Evolutionary conservation across 92 coral and sea anemone genomes (phyloP).

Genomic region (Meandrina meandrites): DNA sequence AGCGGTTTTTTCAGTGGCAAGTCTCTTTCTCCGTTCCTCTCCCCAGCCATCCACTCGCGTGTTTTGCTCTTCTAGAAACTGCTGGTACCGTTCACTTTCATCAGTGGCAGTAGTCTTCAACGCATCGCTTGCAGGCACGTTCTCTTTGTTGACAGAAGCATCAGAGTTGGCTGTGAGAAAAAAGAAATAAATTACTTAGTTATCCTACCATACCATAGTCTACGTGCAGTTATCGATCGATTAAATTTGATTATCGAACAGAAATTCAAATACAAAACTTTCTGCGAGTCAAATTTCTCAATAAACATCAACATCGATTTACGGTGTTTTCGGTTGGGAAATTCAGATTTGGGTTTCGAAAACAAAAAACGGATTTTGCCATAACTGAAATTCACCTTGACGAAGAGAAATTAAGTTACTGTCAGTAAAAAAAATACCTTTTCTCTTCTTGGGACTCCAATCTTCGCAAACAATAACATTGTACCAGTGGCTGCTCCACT

Average conservation of each 20-base stretch:
- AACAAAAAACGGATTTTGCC: too few relatives aligned
- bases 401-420: too few relatives aligned
- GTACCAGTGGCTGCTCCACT: slow-evolving; percentile 18
- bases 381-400: too few relatives aligned
- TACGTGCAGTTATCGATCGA: too few relatives aligned
- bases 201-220: too few relatives aligned
- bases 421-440: neutral
- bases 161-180: neutral
- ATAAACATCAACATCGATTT: too few relatives aligned
- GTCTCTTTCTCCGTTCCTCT: neutral
- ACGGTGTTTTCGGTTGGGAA: too few relatives aligned
- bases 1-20: neutral
- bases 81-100: neutral
- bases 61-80: neutral
- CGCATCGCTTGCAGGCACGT: neutral
- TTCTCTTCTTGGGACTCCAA: neutral
- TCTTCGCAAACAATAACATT: slow-evolving; percentile 4
- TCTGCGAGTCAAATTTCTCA: too few relatives aligned
- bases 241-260: too few relatives aligned
- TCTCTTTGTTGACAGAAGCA: neutral
- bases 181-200: neutral
- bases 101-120: neutral
- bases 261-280: too few relatives aligned
- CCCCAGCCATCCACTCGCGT: neutral
- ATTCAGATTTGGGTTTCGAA: too few relatives aligned